Conservation (phyloP, 2,113 vertebrate species). For the Micromys minutus region DNA sequence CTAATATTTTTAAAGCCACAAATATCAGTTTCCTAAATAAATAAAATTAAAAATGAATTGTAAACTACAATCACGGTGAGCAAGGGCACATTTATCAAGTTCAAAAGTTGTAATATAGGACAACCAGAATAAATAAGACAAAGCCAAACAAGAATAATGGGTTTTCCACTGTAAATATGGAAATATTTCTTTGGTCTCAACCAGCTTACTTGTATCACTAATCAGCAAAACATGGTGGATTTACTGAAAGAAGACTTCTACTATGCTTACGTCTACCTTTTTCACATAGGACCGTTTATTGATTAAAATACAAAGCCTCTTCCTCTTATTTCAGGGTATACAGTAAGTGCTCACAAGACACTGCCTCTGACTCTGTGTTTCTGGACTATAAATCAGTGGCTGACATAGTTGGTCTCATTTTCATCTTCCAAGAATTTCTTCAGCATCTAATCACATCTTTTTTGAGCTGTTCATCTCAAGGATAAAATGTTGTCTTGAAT, state of each 20-base stretch:
- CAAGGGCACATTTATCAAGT: background rate
- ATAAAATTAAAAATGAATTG: background rate
- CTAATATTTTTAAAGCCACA: background rate
- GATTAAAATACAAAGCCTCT: no score
- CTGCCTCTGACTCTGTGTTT: background rate
- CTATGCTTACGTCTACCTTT: fast-evolving
- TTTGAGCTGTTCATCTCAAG: background rate
- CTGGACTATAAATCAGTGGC: background rate
- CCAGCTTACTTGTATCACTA: background rate
- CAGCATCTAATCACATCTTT: background rate
- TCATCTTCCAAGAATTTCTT: background rate
- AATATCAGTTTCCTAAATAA: background rate
- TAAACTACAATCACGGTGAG: background rate
- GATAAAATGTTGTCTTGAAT: background rate
- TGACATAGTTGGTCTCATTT: background rate
- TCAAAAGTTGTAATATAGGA: background rate
- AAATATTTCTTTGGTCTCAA: background rate
- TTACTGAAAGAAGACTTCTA: background rate
- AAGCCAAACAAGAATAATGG: background rate
- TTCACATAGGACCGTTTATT: background rate
- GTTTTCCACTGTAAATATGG: background rate
- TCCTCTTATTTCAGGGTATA: fast-evolving
- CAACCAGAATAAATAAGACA: background rate
- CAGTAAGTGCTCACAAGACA: fast-evolving
- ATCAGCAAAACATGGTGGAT: fast-evolving